Evolutionary conservation across 2,888 invertebrate species (phyloP).

Genomic region (Heliconius sara): DNA sequence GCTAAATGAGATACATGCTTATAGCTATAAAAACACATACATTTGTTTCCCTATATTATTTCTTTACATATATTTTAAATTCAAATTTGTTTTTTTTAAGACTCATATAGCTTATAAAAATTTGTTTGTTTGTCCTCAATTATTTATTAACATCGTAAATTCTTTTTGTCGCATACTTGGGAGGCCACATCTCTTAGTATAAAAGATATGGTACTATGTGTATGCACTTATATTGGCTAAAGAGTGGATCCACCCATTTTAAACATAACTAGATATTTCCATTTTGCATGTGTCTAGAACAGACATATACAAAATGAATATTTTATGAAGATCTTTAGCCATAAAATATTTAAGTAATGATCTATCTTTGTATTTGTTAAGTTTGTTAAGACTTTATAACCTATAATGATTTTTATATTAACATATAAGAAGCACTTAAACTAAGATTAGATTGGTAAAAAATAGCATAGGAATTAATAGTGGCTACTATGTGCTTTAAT

Average conservation of each 20-base stretch:
- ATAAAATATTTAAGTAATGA: neutral
- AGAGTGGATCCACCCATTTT: slow-evolving; percentile 54
- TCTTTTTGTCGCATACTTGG: slow-evolving; percentile 78
- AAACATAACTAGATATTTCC: slow-evolving; percentile 70
- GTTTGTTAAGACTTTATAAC: neutral
- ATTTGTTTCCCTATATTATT: too few species aligned
- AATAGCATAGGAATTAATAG: neutral
- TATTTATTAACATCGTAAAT: neutral
- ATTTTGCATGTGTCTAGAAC: slow-evolving; percentile 70
- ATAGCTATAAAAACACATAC: too few species aligned
- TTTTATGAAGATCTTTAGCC: slow-evolving; percentile 56
- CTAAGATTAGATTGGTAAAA: neutral
- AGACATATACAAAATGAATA: slow-evolving; percentile 68
- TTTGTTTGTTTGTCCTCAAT: neutral
- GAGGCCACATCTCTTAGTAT: slow-evolving; percentile 74
- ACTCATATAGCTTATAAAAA: neutral
- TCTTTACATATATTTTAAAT: too few species aligned
- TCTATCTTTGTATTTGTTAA: too few species aligned
- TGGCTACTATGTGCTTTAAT: neutral
- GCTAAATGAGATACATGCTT: too few species aligned
- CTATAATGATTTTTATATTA: neutral
- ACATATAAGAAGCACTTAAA: neutral
- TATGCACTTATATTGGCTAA: slow-evolving; percentile 73
- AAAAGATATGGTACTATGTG: slow-evolving; percentile 79
- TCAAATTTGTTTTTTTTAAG: neutral